Evolutionary conservation across 1,140 invertebrate species (phyloP).

Genomic region (Anadara kagoshimensis): DNA sequence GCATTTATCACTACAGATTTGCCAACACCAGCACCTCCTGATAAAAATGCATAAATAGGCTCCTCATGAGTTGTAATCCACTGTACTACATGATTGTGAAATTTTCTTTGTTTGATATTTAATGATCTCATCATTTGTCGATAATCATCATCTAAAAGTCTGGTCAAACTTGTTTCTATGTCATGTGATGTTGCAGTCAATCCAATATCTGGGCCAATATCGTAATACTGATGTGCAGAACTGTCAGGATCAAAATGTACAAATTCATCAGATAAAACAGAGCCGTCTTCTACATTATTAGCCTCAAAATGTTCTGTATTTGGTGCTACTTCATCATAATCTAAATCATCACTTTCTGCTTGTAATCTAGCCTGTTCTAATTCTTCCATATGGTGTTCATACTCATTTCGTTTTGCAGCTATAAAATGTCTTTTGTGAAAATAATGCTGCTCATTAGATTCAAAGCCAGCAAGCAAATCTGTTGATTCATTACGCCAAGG

Average conservation of each 20-base stretch:
- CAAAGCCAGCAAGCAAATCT: slow-evolving; percentile 3
- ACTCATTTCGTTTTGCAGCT: background rate
- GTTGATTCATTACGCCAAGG: slow-evolving; percentile 37
- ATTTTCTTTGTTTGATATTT: slow-evolving; percentile 34
- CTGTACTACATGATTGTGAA: slow-evolving; percentile 33
- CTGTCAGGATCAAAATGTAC: slow-evolving; percentile 6
- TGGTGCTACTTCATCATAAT: slow-evolving; percentile 24
- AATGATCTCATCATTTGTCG: slow-evolving; percentile 1
- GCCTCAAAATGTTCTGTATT: slow-evolving; percentile 13
- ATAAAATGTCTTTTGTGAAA: background rate
- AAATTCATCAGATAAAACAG: background rate
- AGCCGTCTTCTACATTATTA: slow-evolving; percentile 4
- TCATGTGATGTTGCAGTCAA: background rate
- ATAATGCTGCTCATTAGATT: slow-evolving; percentile 2
- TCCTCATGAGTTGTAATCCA: slow-evolving; percentile 27
- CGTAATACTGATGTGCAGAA: background rate
- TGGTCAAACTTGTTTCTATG: background rate
- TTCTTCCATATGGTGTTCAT: slow-evolving; percentile 19
- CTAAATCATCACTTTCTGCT: slow-evolving; percentile 14
- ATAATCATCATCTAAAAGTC: slow-evolving; percentile 25
- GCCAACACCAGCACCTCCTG: slow-evolving; percentile 50
- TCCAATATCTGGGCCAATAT: background rate
- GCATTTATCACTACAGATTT: slow-evolving; percentile 43
- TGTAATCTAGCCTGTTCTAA: slow-evolving; percentile 18
- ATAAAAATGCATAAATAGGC: slow-evolving; percentile 29